These are phyloP conservation scores for Solenopsis invicta DNA, from an alignment of 1,140 invertebrate genomes.

Conservation along the genomic window DNA sequence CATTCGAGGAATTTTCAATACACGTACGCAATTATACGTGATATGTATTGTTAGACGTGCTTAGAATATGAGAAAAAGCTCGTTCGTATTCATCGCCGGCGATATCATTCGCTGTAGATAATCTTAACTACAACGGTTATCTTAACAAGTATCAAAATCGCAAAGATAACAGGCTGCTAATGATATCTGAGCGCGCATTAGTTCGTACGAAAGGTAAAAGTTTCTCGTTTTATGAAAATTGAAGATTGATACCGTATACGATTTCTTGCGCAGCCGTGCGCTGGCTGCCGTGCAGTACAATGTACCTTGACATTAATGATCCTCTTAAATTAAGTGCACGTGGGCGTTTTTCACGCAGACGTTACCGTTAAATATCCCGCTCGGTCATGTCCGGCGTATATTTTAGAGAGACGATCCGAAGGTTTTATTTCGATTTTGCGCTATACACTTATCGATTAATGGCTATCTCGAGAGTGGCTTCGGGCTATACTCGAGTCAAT, in stretches of 20 bases:
- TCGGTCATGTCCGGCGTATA: not conserved
- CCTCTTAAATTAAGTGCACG: conserved; percentile 9
- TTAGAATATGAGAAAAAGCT: conserved; percentile 30
- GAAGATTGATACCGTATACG: not conserved
- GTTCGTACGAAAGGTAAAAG: not conserved
- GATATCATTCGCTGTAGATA: conserved; percentile 26
- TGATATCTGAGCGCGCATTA: not conserved
- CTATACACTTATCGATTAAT: conserved; percentile 56
- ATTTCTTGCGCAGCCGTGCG: conserved; percentile 5
- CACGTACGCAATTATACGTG: not conserved
- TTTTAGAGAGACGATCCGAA: not conserved
- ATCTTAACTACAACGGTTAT: conserved; percentile 9
- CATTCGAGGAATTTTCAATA: conserved; percentile 2
- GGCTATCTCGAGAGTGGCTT: conserved; percentile 37
- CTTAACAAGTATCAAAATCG: not conserved
- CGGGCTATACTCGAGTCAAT: conserved; percentile 30
- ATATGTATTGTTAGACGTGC: conserved; percentile 22
- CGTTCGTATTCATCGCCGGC: not conserved
- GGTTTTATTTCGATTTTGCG: conserved; percentile 54
- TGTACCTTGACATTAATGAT: conserved; percentile 2
- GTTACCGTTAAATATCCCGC: conserved; percentile 20
- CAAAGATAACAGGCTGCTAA: not conserved
- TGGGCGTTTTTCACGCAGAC: not conserved
- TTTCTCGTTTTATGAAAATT: conserved; percentile 3
- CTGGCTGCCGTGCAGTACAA: not conserved